A percentile compares a stretch with the other conserved stretches of the same genome.
Evolutionary conservation across 2,113 vertebrate species (phyloP).

Genomic region (Aleadryas rufinucha): DNA sequence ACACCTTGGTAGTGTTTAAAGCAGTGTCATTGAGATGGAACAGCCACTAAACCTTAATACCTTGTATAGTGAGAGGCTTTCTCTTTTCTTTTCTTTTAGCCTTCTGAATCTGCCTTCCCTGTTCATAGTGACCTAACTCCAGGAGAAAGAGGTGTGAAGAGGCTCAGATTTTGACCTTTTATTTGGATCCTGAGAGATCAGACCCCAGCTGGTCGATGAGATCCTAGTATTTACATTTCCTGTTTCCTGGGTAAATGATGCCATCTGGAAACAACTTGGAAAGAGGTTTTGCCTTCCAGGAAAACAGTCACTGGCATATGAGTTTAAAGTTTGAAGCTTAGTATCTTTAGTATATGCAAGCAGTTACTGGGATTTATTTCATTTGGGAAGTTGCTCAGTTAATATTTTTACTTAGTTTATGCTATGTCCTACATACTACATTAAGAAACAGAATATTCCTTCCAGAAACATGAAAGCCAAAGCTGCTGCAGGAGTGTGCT

Average conservation of each 20-base stretch:
- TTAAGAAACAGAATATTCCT: background rate
- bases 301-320: background rate
- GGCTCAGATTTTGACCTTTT: background rate
- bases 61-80: background rate
- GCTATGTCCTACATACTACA: background rate
- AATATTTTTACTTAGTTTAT: background rate
- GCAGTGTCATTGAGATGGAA: background rate
- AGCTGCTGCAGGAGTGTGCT: background rate
- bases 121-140: background rate
- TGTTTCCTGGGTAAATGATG: background rate
- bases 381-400: background rate
- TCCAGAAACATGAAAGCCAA: slow-evolving; percentile 17
- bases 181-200: background rate
- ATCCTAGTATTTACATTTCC: background rate
- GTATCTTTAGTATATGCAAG: background rate
- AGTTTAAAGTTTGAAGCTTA: background rate
- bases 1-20: background rate
- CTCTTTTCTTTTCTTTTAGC: background rate
- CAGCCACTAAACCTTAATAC: background rate
- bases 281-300: background rate
- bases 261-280: background rate
- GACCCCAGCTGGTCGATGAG: background rate
- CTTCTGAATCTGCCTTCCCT: background rate
- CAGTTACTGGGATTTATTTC: background rate
- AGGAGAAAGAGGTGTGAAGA: background rate